Conservation (phyloP, 2,113 vertebrate species). For the Chroicocephalus ridibundus region DNA sequence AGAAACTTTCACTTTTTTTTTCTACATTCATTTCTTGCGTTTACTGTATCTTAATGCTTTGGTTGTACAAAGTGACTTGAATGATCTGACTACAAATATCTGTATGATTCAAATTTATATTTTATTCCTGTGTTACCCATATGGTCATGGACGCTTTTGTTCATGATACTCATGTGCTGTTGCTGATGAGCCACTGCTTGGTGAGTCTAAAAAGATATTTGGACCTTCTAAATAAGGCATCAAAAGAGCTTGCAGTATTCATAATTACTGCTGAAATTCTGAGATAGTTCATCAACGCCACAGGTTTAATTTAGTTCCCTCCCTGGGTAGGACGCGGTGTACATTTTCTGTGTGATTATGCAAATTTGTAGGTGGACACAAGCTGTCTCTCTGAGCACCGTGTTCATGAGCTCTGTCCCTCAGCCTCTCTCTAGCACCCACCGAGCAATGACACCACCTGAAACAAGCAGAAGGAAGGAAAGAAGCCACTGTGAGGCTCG, state of each 20-base stretch:
- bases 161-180: neutral
- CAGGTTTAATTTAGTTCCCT: neutral
- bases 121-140: neutral
- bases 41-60: neutral
- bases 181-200: neutral
- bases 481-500: neutral
- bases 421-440: neutral
- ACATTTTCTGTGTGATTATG: neutral
- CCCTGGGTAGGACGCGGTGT: neutral
- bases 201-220: neutral
- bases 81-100: neutral
- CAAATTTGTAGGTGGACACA: neutral
- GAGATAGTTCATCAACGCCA: neutral
- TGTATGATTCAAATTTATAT: neutral
- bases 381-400: neutral
- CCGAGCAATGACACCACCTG: neutral
- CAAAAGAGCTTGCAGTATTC: neutral
- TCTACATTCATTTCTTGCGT: neutral
- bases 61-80: neutral
- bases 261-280: neutral
- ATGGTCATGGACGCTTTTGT: neutral
- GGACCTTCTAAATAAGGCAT: neutral
- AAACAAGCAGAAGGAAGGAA: neutral
- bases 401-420: neutral
- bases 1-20: neutral